Percentiles rank a stretch among this genome's conserved stretches.
Conservation (phyloP, 2,888 invertebrate genomes). For the Sarcophaga subvicina region DNA sequence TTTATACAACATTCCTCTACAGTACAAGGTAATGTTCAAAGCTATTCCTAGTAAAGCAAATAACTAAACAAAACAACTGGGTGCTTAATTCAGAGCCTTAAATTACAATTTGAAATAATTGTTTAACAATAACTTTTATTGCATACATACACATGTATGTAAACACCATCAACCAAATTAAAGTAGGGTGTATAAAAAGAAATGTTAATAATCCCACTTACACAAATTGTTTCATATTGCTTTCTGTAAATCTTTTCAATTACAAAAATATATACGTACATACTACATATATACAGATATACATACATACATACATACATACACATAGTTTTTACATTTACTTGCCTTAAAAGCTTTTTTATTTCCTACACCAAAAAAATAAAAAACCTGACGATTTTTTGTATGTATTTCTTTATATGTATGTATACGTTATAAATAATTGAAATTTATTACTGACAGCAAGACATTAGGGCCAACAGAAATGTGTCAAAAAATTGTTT, state of each 20-base stretch:
- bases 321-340: not conserved
- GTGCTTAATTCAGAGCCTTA: too few species aligned
- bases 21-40: too few species aligned
- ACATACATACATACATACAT: not conserved
- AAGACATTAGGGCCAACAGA: conserved; percentile 49
- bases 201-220: conserved; percentile 12
- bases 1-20: too few species aligned
- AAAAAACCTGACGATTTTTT: not conserved
- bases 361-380: not conserved
- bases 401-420: conserved; percentile 12
- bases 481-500: conserved; percentile 52
- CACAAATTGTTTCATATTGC: conserved; percentile 14
- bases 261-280: not conserved
- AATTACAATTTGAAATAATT: too few species aligned
- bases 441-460: conserved; percentile 67
- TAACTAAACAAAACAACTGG: too few species aligned
- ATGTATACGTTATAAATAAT: conserved; percentile 45
- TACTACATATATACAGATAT: not conserved
- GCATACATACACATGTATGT: too few species aligned
- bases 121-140: too few species aligned
- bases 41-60: too few species aligned
- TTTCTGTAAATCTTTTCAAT: too few species aligned
- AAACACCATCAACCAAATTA: too few species aligned
- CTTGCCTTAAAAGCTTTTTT: not conserved
- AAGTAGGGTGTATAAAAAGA: not conserved